Conservation (phyloP, 2,797 vertebrate species). For the Silurus aristotelis region DNA sequence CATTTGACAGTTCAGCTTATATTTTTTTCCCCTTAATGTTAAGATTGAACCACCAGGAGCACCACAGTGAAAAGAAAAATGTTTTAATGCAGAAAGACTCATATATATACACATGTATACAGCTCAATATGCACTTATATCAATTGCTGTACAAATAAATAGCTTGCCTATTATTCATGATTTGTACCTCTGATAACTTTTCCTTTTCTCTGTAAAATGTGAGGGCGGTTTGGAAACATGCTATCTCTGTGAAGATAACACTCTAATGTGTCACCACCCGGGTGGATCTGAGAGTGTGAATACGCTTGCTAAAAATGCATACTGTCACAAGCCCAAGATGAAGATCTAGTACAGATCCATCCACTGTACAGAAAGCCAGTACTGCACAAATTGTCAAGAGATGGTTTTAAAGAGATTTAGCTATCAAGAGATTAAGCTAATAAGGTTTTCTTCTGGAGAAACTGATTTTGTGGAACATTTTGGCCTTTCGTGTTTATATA, state of each 20-base stretch:
- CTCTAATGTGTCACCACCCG: slow-evolving; percentile 38
- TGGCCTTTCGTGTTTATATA: not conserved
- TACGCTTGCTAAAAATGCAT: slow-evolving; percentile 39
- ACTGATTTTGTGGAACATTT: not conserved
- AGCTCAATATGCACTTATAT: not conserved
- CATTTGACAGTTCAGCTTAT: not conserved
- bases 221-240: not conserved
- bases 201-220: not conserved
- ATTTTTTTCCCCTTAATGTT: not conserved
- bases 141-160: not conserved
- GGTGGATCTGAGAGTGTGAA: slow-evolving; percentile 48
- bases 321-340: slow-evolving; percentile 26
- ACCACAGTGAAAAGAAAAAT: not conserved
- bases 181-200: not conserved
- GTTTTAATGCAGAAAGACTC: not conserved
- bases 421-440: not conserved
- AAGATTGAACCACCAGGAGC: not conserved
- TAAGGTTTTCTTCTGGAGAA: not conserved
- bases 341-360: slow-evolving; percentile 41
- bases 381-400: slow-evolving; percentile 3
- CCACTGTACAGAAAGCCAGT: slow-evolving; percentile 10
- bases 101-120: not conserved
- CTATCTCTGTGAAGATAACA: slow-evolving; percentile 35
- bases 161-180: not conserved
- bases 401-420: not conserved